These are phyloP conservation scores for Fregata magnificens DNA, from an alignment of 2,113 vertebrate species.

Conservation along the genomic window DNA sequence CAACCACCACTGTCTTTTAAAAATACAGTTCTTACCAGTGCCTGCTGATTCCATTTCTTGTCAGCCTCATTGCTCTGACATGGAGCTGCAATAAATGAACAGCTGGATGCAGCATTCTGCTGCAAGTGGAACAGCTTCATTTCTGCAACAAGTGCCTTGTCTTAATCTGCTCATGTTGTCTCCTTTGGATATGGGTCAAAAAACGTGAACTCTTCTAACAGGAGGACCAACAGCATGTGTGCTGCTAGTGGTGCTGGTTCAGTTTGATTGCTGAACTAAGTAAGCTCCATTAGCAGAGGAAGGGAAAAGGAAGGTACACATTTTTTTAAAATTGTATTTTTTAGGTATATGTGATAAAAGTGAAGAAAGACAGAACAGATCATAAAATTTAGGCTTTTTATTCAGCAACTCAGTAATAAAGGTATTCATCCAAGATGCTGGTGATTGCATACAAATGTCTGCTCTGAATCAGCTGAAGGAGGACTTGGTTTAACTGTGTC, in stretches of 20 bases:
- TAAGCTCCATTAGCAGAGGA: not conserved
- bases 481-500: not conserved
- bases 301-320: not conserved
- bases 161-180: not conserved
- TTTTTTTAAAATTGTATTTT: not conserved
- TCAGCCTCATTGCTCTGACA: not conserved
- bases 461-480: not conserved
- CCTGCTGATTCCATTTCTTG: slow-evolving; percentile 33
- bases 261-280: not conserved
- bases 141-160: not conserved
- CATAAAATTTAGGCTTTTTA: not conserved
- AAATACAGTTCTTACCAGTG: not conserved
- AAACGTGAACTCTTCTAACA: not conserved
- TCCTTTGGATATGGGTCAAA: not conserved
- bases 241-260: not conserved
- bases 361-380: not conserved
- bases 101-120: not conserved
- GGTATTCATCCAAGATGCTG: not conserved
- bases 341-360: not conserved
- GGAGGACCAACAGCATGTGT: not conserved
- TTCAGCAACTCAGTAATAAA: not conserved
- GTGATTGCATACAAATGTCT: not conserved
- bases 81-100: not conserved
- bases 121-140: not conserved
- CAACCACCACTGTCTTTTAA: not conserved